Evolutionary conservation across 2,113 vertebrate genomes (phyloP).

Genomic region (Dicentrarchus labrax): DNA sequence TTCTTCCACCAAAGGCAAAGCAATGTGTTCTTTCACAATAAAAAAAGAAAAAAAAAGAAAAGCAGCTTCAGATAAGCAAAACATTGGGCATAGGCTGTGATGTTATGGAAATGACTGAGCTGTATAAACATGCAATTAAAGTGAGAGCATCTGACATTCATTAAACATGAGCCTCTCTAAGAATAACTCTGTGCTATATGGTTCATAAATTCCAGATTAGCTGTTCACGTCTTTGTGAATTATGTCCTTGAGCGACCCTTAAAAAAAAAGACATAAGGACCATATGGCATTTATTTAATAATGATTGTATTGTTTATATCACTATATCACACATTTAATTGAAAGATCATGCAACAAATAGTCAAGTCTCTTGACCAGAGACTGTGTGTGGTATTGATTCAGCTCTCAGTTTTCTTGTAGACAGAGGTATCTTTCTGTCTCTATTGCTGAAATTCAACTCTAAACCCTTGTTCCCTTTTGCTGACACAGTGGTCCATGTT

Average conservation of each 20-base stretch:
- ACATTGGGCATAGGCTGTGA: background rate
- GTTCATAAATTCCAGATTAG: constrained; percentile 37
- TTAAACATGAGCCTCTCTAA: constrained; percentile 65
- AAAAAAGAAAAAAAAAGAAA: background rate
- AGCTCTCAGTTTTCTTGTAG: background rate
- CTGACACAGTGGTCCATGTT: constrained; percentile 10
- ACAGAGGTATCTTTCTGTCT: background rate
- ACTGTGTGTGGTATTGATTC: background rate
- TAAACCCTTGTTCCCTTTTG: background rate
- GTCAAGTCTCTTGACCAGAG: background rate
- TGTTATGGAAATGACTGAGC: constrained; percentile 49
- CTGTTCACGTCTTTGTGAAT: constrained; percentile 44
- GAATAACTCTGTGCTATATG: constrained; percentile 47
- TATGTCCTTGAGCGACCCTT: constrained; percentile 31
- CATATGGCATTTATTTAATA: constrained; percentile 16
- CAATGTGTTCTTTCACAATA: background rate
- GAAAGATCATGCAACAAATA: background rate
- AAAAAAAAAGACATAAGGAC: background rate
- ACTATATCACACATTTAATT: background rate
- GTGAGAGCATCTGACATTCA: constrained; percentile 55
- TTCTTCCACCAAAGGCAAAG: background rate
- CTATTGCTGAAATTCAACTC: background rate
- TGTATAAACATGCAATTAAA: constrained; percentile 68
- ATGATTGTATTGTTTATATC: background rate
- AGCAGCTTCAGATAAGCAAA: background rate